phyloP scores from a whole-genome alignment of 1,140 invertebrate species.

The Phymorhynchus buccinoides region DNA sequence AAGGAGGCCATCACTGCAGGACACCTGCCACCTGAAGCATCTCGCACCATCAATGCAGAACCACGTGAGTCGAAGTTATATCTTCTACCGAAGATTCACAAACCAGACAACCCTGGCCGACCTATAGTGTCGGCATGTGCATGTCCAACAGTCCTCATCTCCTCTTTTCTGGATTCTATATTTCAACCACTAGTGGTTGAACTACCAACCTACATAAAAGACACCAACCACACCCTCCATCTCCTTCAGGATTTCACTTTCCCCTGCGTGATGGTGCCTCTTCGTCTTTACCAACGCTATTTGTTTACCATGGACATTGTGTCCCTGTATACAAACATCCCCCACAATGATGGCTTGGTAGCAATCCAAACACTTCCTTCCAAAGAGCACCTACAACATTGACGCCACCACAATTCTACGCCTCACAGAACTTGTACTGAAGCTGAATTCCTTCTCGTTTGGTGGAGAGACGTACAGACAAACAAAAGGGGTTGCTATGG shows the following conservation, averaged over 20 bases:
- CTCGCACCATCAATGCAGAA: no score
- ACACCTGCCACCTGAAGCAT: no score
- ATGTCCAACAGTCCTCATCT: background rate
- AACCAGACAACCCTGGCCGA: background rate
- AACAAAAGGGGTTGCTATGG: no score
- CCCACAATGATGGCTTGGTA: background rate
- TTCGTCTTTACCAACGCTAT: no score
- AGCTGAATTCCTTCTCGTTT: no score
- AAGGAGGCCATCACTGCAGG: no score
- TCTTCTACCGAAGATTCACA: background rate
- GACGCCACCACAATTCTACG: no score
- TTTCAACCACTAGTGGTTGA: background rate
- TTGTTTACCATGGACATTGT: constrained; percentile 1
- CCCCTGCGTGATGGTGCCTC: no score
- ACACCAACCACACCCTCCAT: background rate
- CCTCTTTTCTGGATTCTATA: background rate
- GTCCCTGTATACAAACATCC: background rate
- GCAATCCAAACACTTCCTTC: background rate
- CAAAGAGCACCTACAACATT: no score
- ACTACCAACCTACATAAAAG: background rate
- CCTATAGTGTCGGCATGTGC: background rate
- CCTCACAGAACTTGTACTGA: no score
- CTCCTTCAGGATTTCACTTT: background rate
- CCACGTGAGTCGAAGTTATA: background rate
- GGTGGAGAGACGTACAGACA: no score